A percentile compares a stretch with the other conserved stretches of the same genome.
These are phyloP conservation scores for Lordiphosa clarofinis DNA, from an alignment of 1,140 invertebrate species.

Conservation along the genomic window DNA sequence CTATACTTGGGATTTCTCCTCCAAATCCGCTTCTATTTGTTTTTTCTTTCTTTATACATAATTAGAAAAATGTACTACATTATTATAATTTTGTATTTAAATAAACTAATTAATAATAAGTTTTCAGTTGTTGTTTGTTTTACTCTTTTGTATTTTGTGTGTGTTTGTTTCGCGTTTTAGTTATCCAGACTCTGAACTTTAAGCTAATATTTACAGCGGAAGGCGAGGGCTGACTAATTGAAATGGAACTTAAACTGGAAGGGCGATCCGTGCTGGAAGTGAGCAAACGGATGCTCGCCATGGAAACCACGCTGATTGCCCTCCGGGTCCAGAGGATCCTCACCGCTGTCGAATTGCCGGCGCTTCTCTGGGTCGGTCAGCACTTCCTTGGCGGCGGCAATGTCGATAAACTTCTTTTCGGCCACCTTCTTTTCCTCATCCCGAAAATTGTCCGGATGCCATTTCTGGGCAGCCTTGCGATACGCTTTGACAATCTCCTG, in stretches of 20 bases:
- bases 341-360: slow-evolving; percentile 94
- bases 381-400: slow-evolving; percentile 99
- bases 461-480: slow-evolving; percentile 97
- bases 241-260: slow-evolving; percentile 99
- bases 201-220: slow-evolving; percentile 69
- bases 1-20: no score
- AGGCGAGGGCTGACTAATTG: slow-evolving; percentile 81
- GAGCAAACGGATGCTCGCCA: slow-evolving; percentile 92
- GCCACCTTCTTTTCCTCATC: slow-evolving; percentile 96
- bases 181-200: slow-evolving; percentile 46
- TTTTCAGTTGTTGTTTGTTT: slow-evolving; percentile 39
- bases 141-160: slow-evolving; percentile 37
- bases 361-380: slow-evolving; percentile 93
- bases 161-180: slow-evolving; percentile 35
- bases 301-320: slow-evolving; percentile 82
- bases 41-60: slow-evolving; percentile 52
- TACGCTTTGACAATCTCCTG: slow-evolving; percentile 98
- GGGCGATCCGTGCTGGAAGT: slow-evolving; percentile 91
- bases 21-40: slow-evolving; percentile 12
- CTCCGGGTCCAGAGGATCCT: slow-evolving; percentile 99
- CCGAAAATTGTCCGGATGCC: slow-evolving; percentile 99
- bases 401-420: slow-evolving; percentile 99
- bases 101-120: slow-evolving; percentile 74
- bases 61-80: slow-evolving; percentile 77
- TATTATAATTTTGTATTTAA: slow-evolving; percentile 67